These are phyloP conservation scores for Allacma fusca DNA, from an alignment of 2,888 invertebrate genomes.

Conservation along the genomic window DNA sequence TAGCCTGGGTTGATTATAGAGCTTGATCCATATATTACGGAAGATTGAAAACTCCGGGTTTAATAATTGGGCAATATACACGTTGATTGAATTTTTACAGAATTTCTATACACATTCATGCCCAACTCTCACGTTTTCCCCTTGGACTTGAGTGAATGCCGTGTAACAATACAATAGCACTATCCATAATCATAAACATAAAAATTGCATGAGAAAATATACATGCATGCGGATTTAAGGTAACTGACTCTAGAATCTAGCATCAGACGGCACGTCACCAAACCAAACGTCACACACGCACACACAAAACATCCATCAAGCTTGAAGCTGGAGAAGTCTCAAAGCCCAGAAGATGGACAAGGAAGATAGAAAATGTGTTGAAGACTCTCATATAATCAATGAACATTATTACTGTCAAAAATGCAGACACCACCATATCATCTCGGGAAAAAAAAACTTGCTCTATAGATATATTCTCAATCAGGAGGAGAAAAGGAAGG, in stretches of 20 bases:
- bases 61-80: not conserved
- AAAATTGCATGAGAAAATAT: not conserved
- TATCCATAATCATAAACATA: not conserved
- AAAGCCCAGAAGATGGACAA: no score
- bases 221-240: not conserved
- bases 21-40: no score
- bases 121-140: not conserved
- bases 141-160: not conserved
- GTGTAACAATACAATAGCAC: constrained; percentile 5
- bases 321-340: not conserved
- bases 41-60: no score
- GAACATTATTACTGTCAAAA: no score
- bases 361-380: no score
- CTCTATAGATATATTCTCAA: no score
- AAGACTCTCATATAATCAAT: no score
- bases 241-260: constrained; percentile 1
- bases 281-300: not conserved
- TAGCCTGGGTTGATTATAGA: no score
- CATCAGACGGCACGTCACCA: not conserved
- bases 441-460: no score
- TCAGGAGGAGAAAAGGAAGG: no score
- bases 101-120: not conserved
- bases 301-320: not conserved
- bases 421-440: no score
- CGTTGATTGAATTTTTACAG: not conserved